Evolutionary conservation across 2,888 invertebrate species (phyloP).

Genomic region (Frankliniella intonsa): DNA sequence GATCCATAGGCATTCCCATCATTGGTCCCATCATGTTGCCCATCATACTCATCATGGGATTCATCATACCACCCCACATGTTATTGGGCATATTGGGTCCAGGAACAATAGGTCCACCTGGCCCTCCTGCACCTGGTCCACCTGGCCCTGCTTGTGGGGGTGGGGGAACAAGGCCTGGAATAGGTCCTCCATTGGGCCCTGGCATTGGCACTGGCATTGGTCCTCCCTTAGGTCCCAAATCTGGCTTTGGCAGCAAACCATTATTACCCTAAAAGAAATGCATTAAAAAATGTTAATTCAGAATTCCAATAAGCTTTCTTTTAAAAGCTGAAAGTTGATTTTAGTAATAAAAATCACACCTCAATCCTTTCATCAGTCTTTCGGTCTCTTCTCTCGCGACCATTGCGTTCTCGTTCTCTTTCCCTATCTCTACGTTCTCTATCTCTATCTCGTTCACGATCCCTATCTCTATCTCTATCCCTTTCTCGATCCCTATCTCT

Average conservation of each 20-base stretch:
- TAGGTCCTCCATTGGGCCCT: neutral
- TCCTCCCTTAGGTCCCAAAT: neutral
- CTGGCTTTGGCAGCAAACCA: slow-evolving; percentile 6
- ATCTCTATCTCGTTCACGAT: slow-evolving; percentile 35
- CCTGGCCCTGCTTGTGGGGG: slow-evolving; percentile 27
- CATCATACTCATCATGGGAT: slow-evolving; percentile 45
- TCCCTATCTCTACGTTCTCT: slow-evolving; percentile 34
- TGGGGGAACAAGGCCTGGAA: neutral
- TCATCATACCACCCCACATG: slow-evolving; percentile 43
- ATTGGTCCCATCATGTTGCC: slow-evolving; percentile 54
- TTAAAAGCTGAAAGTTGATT: neutral
- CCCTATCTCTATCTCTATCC: slow-evolving; percentile 36
- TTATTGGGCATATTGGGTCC: neutral
- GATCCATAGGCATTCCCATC: slow-evolving; percentile 46
- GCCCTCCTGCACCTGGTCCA: neutral
- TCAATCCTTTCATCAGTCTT: slow-evolving; percentile 29
- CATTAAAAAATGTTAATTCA: neutral
- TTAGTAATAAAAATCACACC: slow-evolving; percentile 23
- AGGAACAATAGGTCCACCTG: neutral
- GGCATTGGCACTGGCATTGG: neutral
- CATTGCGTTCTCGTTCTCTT: slow-evolving; percentile 34
- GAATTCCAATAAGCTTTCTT: neutral
- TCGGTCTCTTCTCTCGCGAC: slow-evolving; percentile 34
- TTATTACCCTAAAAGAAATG: neutral
- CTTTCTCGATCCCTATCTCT: slow-evolving; percentile 37